phyloP scores from a whole-genome alignment of 2,113 vertebrate genomes.

The Istiophorus platypterus region DNA sequence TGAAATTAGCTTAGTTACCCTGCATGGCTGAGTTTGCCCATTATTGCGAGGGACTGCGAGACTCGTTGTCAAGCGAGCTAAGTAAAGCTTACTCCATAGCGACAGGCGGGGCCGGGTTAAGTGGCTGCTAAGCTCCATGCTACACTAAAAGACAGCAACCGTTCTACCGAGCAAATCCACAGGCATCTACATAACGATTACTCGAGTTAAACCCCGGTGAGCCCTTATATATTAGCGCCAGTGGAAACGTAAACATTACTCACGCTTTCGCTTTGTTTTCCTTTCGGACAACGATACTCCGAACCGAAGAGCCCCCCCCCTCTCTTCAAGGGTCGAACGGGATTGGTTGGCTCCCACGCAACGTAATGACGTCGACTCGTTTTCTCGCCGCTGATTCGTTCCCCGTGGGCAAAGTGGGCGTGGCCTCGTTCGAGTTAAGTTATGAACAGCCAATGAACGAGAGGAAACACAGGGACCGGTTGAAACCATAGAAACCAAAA shows the following conservation, averaged over 20 bases:
- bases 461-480: no score
- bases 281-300: slow-evolving; percentile 23
- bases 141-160: not conserved
- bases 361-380: not conserved
- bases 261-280: slow-evolving; percentile 12
- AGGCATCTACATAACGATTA: not conserved
- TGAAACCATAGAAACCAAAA: slow-evolving; percentile 76
- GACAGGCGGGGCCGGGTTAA: slow-evolving; percentile 35
- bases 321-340: not conserved
- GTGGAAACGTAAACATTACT: slow-evolving; percentile 28
- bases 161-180: not conserved
- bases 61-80: slow-evolving; percentile 40
- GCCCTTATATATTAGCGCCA: not conserved
- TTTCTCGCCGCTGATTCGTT: slow-evolving; percentile 48
- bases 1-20: not conserved
- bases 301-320: slow-evolving; percentile 13
- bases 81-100: slow-evolving; percentile 38
- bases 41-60: not conserved
- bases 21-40: not conserved
- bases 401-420: not conserved
- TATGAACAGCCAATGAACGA: slow-evolving; percentile 55
- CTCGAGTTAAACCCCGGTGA: accelerated
- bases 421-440: slow-evolving; percentile 26
- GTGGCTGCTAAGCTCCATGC: slow-evolving; percentile 9
- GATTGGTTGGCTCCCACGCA: slow-evolving; percentile 50